Conservation (phyloP, 2,797 vertebrate genomes). For the Falco rusticolus region DNA sequence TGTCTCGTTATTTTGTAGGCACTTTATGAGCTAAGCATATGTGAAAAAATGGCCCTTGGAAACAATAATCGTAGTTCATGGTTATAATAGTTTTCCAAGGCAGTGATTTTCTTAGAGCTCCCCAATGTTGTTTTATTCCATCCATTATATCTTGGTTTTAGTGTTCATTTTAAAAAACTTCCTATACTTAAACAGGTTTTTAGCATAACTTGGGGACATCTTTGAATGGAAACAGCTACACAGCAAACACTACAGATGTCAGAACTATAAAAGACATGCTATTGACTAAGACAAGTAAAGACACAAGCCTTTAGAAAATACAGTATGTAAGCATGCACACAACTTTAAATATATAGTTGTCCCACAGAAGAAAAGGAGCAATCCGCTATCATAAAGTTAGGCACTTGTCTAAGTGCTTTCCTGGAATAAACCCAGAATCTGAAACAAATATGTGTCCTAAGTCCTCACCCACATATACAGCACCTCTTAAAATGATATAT, state of each 20-base stretch:
- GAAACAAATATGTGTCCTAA: not conserved
- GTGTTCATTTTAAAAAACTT: not conserved
- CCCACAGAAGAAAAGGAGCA: not conserved
- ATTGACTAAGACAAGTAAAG: not conserved
- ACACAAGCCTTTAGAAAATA: not conserved
- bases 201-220: not conserved
- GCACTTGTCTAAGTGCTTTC: not conserved
- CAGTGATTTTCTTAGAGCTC: not conserved
- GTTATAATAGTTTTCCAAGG: not conserved
- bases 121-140: not conserved
- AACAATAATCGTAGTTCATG: not conserved
- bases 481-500: not conserved
- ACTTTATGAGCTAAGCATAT: not conserved
- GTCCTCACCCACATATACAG: not conserved
- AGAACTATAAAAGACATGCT: not conserved
- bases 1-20: not conserved
- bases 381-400: not conserved
- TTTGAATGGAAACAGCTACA: not conserved
- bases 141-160: not conserved
- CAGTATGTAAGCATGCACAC: accelerated
- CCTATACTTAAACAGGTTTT: not conserved
- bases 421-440: not conserved
- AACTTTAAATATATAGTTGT: not conserved
- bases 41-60: not conserved
- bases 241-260: not conserved